These are phyloP conservation scores for Amyelois transitella DNA, from an alignment of 1,140 invertebrate genomes.

Conservation along the genomic window DNA sequence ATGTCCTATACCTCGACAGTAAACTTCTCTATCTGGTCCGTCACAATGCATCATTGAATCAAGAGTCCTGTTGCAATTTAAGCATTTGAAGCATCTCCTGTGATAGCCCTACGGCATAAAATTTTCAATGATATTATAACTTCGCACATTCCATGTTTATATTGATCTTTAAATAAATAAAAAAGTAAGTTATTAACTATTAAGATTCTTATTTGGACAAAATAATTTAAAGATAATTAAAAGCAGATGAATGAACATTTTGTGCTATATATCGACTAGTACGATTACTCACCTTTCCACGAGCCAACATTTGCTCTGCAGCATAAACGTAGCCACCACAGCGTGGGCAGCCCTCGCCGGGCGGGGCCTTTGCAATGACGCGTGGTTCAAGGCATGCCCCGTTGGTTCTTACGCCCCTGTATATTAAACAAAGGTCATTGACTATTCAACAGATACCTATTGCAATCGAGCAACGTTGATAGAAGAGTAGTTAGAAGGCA, in stretches of 20 bases:
- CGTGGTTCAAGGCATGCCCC: conserved; percentile 81
- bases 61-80: conserved; percentile 90
- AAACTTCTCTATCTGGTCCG: conserved; percentile 93
- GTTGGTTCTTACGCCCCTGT: conserved; percentile 61
- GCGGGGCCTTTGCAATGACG: conserved; percentile 87
- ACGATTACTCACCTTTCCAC: conserved; percentile 84
- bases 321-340: conserved; percentile 95
- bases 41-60: conserved; percentile 96
- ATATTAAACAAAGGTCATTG: conserved; percentile 33
- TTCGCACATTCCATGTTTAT: no score
- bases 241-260: conserved; percentile 9
- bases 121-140: no score
- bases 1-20: conserved; percentile 88
- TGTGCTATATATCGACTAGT: background rate
- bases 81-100: conserved; percentile 92
- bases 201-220: no score
- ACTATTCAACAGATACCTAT: conserved; percentile 12
- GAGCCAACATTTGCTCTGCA: conserved; percentile 94
- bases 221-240: conserved; percentile 3
- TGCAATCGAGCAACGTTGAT: conserved; percentile 40
- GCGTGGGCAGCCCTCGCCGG: conserved; percentile 91
- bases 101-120: conserved; percentile 85
- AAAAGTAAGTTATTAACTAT: no score
- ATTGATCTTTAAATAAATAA: no score
- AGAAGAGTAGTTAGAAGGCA: conserved; percentile 67